Conservation (phyloP, 2,797 vertebrate genomes). For the Takifugu ocellatus region DNA sequence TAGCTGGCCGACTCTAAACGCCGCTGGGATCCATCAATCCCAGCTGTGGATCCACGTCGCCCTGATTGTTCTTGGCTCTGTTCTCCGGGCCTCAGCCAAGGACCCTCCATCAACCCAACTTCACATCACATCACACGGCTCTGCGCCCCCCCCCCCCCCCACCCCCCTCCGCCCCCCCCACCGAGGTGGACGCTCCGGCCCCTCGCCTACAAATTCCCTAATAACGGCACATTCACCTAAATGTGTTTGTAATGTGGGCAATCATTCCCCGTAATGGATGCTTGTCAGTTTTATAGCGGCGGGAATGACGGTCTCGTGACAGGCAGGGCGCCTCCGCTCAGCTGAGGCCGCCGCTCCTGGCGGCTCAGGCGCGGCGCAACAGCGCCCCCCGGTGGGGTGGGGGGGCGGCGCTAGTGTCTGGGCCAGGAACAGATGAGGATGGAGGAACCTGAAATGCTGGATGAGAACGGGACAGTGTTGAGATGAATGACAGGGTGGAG, state of each 20-base stretch:
- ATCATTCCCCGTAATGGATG: constrained; percentile 86
- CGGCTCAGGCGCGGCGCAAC: constrained; percentile 42
- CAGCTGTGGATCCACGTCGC: constrained; percentile 44
- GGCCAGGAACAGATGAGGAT: too few species aligned
- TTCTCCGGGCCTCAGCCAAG: constrained; percentile 42
- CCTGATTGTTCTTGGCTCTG: constrained; percentile 49
- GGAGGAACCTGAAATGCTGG: neutral
- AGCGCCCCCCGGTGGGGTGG: constrained; percentile 69
- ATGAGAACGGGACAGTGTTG: constrained; percentile 32
- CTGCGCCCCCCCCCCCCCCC: constrained; percentile 54
- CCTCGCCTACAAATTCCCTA: constrained; percentile 83
- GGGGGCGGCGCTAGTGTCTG: constrained; percentile 4
- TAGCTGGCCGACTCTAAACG: too few species aligned
- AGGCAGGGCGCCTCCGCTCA: constrained; percentile 67
- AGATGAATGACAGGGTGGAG: constrained; percentile 58
- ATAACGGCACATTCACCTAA: constrained; percentile 84
- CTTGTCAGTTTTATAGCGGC: constrained; percentile 83
- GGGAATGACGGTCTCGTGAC: constrained; percentile 79
- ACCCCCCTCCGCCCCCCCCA: constrained; percentile 67
- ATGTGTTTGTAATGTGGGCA: constrained; percentile 86
- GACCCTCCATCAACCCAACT: constrained; percentile 63
- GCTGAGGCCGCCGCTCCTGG: constrained; percentile 37
- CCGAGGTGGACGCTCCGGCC: constrained; percentile 73
- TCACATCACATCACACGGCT: constrained; percentile 57
- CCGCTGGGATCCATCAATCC: constrained; percentile 52